Conservation (phyloP, 2,113 vertebrate species). For the Ariopsis seemanni region DNA sequence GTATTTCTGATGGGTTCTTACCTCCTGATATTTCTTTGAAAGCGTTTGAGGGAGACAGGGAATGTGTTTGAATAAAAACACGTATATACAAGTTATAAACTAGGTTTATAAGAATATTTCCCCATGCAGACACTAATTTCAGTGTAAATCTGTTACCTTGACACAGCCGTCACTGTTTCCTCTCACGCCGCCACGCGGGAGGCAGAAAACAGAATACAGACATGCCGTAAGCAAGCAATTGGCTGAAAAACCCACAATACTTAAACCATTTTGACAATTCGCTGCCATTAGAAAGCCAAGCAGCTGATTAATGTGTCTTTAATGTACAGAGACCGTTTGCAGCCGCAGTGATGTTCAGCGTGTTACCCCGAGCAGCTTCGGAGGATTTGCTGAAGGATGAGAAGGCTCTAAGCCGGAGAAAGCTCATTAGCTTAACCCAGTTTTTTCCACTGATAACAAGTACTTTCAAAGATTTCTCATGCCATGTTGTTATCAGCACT, state of each 20-base stretch:
- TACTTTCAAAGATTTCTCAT: background rate
- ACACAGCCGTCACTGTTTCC: background rate
- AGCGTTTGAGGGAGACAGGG: slow-evolving; percentile 69
- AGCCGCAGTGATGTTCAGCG: slow-evolving; percentile 24
- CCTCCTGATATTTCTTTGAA: slow-evolving; percentile 72
- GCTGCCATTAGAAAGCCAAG: background rate
- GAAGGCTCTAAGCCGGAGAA: background rate
- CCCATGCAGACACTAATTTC: background rate
- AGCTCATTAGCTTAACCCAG: slow-evolving; percentile 40
- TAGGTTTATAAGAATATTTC: background rate
- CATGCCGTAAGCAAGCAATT: background rate
- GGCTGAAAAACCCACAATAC: background rate
- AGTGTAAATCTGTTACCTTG: slow-evolving; percentile 21
- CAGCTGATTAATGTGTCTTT: slow-evolving; percentile 19
- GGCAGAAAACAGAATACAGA: slow-evolving; percentile 8
- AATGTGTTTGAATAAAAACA: slow-evolving; percentile 56
- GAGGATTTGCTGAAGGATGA: background rate
- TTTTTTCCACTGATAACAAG: slow-evolving; percentile 28
- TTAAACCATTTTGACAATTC: background rate
- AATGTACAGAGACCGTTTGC: slow-evolving; percentile 20
- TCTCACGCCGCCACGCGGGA: background rate
- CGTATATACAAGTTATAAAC: background rate
- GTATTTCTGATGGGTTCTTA: slow-evolving; percentile 61
- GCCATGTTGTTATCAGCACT: slow-evolving; percentile 4
- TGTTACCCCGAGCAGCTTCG: slow-evolving; percentile 28